Evolutionary conservation across 2,888 invertebrate species (phyloP).

Genomic region (Pyrochroa serraticornis): DNA sequence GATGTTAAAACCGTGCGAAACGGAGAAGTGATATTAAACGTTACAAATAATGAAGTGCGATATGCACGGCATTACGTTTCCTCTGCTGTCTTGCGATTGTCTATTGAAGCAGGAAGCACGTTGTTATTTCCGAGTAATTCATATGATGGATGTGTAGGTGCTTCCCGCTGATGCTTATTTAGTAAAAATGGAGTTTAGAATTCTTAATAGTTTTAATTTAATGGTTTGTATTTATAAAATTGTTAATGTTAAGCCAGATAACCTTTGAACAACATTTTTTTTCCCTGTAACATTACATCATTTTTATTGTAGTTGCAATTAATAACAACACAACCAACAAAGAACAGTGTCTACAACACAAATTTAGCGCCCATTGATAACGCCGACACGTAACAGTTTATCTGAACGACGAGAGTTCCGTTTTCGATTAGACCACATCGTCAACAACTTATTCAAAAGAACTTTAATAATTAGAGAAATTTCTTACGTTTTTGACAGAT

Average conservation of each 20-base stretch:
- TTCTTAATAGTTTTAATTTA: constrained; percentile 9
- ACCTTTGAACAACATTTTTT: constrained; percentile 7
- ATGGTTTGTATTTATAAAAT: neutral
- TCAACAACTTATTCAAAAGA: neutral
- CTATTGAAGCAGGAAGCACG: constrained; percentile 21
- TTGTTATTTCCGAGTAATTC: constrained; percentile 18
- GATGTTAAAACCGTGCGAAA: neutral
- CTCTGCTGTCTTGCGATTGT: constrained; percentile 10
- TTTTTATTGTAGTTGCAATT: constrained; percentile 3
- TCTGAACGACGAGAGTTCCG: constrained; percentile 14
- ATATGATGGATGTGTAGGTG: neutral
- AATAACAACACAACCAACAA: constrained; percentile 4
- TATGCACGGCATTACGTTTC: constrained; percentile 7
- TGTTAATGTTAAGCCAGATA: constrained; percentile 1
- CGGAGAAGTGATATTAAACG: neutral
- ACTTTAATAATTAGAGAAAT: neutral
- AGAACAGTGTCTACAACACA: neutral
- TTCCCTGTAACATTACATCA: neutral
- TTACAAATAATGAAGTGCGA: constrained; percentile 5
- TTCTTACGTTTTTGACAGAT: no score
- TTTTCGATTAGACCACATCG: constrained; percentile 11
- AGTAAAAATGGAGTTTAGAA: no score
- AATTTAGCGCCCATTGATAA: constrained; percentile 1
- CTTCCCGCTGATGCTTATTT: no score
- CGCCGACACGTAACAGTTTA: constrained; percentile 10